Conservation (phyloP, 2,888 invertebrate genomes). For the Cheilosia scutellata region DNA sequence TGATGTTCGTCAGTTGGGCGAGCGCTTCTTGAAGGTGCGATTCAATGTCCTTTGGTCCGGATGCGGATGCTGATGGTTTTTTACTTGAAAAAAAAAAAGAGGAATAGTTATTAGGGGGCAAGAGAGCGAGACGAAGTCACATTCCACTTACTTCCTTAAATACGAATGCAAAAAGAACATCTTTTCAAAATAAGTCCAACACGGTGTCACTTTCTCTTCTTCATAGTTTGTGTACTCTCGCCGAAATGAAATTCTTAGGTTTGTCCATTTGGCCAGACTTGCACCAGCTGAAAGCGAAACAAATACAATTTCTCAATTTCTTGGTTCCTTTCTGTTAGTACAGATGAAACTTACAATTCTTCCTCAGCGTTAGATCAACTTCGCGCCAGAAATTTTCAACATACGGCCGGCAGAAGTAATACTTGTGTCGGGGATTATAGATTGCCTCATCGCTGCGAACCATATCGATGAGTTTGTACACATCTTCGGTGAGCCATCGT, state of each 20-base stretch:
- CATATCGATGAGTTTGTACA: slow-evolving; percentile 82
- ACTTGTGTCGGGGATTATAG: slow-evolving; percentile 83
- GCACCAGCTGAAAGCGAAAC: slow-evolving; percentile 79
- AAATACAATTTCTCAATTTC: not conserved
- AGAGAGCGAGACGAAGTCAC: too few relatives aligned
- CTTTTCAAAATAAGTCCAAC: slow-evolving; percentile 83
- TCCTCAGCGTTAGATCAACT: slow-evolving; percentile 81
- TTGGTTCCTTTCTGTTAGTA: too few relatives aligned
- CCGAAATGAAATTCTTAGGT: slow-evolving; percentile 82
- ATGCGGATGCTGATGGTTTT: slow-evolving; percentile 71
- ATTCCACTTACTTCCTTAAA: slow-evolving; percentile 80
- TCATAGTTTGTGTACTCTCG: slow-evolving; percentile 82
- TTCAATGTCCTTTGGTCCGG: slow-evolving; percentile 81
- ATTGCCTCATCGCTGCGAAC: slow-evolving; percentile 83
- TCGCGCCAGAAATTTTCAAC: slow-evolving; percentile 83
- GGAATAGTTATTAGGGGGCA: too few relatives aligned
- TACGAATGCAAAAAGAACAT: slow-evolving; percentile 83
- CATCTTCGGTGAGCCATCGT: slow-evolving; percentile 82
- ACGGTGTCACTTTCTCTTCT: slow-evolving; percentile 82
- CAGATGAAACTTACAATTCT: slow-evolving; percentile 79
- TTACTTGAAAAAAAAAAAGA: not conserved
- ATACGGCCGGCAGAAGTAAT: slow-evolving; percentile 83
- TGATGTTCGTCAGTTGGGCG: slow-evolving; percentile 79
- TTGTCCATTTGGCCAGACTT: slow-evolving; percentile 83
- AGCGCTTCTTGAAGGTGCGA: slow-evolving; percentile 82